Percentiles rank a stretch among this genome's conserved stretches.
phyloP scores from a whole-genome alignment of 1,140 invertebrate species.

The Delia radicum region DNA sequence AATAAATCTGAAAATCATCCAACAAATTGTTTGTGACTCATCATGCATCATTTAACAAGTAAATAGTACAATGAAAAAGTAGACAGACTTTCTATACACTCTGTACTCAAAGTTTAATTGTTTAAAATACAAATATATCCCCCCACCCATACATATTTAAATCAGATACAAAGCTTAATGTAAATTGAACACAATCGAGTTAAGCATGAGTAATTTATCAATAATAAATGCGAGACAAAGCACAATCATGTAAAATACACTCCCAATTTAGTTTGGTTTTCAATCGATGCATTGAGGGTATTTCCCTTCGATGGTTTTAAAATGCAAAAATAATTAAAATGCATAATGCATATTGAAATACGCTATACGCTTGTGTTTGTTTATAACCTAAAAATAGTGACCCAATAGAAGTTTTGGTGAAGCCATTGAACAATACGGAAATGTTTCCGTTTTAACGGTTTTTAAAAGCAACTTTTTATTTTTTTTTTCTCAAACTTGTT shows the following conservation, averaged over 20 bases:
- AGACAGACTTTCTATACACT: no score
- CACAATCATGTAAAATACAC: no score
- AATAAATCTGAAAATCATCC: no score
- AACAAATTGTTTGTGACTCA: constrained; percentile 2
- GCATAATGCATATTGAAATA: neutral
- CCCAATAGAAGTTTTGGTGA: neutral
- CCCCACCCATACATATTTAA: neutral
- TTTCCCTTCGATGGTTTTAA: neutral
- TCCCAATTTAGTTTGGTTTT: neutral
- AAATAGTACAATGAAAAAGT: no score
- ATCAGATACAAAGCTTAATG: constrained; percentile 15
- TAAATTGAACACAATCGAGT: neutral
- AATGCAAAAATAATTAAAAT: neutral
- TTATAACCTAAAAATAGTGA: neutral
- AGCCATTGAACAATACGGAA: neutral
- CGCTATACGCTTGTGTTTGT: neutral
- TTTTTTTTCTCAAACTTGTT: neutral
- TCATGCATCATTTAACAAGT: constrained; percentile 13
- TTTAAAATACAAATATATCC: neutral
- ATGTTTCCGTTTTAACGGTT: neutral
- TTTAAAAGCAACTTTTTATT: neutral
- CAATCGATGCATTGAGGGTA: neutral
- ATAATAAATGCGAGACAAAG: neutral
- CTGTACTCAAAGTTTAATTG: neutral
- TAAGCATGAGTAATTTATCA: constrained; percentile 16